Percentiles rank a stretch among this genome's conserved stretches.
Evolutionary conservation across 2,797 vertebrate species (phyloP).

Genomic region (Lagorchestes hirsutus): DNA sequence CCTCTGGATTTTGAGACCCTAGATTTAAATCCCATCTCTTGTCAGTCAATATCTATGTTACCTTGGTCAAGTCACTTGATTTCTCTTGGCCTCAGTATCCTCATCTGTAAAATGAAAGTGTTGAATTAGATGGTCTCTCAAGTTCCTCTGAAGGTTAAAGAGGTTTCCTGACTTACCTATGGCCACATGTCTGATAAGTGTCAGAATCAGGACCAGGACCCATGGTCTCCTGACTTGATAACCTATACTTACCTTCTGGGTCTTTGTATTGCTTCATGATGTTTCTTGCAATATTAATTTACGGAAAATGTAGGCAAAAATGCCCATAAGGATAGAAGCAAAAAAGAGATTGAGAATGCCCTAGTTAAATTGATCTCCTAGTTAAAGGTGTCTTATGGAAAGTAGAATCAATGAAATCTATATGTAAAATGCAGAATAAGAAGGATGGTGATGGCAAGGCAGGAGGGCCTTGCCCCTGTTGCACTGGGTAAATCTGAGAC

Average conservation of each 20-base stretch:
- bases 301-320: neutral
- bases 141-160: neutral
- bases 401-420: constrained; percentile 8
- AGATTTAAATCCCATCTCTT: neutral
- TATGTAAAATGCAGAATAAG: constrained; percentile 14
- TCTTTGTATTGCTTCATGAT: neutral
- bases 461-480: neutral
- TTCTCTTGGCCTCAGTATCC: neutral
- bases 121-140: neutral
- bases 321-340: neutral
- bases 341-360: neutral
- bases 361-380: neutral
- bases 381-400: constrained; percentile 9
- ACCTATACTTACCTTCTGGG: neutral
- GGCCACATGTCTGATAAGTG: neutral
- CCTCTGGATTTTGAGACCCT: neutral
- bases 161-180: neutral
- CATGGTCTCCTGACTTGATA: constrained; percentile 2
- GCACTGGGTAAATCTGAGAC: neutral
- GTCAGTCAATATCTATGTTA: neutral
- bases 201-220: neutral
- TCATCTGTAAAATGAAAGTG: neutral
- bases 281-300: neutral
- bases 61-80: neutral
- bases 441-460: neutral